Base-by-base conservation (phyloP, 2,797 vertebrate genomes). In the Acanthurus leucopareius region DNA sequence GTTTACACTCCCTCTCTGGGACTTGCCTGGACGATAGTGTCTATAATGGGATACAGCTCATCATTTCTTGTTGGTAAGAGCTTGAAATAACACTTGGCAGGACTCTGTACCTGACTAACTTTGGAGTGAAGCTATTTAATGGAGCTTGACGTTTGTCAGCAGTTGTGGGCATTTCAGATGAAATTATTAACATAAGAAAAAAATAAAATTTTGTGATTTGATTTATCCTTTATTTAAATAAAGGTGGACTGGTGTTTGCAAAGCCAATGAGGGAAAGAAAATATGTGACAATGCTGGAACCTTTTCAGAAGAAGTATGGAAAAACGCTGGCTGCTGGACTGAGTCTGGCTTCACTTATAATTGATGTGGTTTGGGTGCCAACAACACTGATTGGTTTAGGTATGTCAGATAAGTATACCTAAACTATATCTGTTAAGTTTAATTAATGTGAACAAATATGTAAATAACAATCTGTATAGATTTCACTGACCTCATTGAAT, bases 1-100 rank as follows among this genome's bases (percentile, higher is more conserved):
- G 49, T 93, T 60, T 94, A 95, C 62, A 79, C 87, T 8, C 94
- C 94, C 28, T 90, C 90, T 0, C 84, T 84, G 85, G 94, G 94
- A 53, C 69, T 95, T 0, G 4, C 75, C 56, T 94, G 93, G 92
- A 66, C 45, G 1, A 0, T 69, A 0, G 3, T 69, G 10, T 5
- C 77, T 22, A 1, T 74, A 0, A 6, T 3, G 0, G 70, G 60
- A 0, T 90, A 10, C 52, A 64, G 45, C 13, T 1, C 16, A 4
- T 47, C 62, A 5, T 82, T 95, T 59, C 32, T 86, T n/a, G 10
- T 93, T 28, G 93, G 94, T 95, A 93, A 91, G 86, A 14, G 7
- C 19, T 61, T 57, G 2, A 20, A 40, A n/a, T 57, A 5, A 15
- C n/a, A 45, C 47, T 15, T 22, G 3, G 45, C 14, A 77, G 47